Percentiles rank a stretch among this genome's conserved stretches.
Evolutionary conservation across 2,888 invertebrate genomes (phyloP).

Genomic region (Dendrolimus pini): DNA sequence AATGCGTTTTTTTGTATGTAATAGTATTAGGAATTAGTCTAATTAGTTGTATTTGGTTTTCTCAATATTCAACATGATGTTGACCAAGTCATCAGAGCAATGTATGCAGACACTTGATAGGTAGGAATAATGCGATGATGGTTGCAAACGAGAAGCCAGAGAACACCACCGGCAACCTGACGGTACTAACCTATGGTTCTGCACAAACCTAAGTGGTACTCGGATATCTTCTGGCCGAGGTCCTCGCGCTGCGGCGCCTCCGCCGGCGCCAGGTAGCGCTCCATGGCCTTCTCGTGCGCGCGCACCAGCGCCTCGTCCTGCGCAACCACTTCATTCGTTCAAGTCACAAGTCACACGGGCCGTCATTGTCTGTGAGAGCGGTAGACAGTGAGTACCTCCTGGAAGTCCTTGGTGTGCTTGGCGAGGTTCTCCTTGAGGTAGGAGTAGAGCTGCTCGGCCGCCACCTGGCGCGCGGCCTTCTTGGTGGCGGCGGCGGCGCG

Average conservation of each 20-base stretch:
- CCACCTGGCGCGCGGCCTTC: constrained; percentile 80
- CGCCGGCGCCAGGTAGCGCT: constrained; percentile 32
- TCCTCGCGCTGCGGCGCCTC: constrained; percentile 34
- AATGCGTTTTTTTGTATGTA: no score
- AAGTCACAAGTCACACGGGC: not conserved
- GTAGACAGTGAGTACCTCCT: constrained; percentile 34
- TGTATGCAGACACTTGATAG: no score
- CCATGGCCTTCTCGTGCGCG: constrained; percentile 48
- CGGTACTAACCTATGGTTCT: constrained; percentile 29
- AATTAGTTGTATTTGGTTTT: no score
- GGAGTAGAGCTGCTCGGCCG: constrained; percentile 64
- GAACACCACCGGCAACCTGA: not conserved
- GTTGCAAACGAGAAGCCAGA: not conserved
- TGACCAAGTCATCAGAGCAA: no score
- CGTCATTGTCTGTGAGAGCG: not conserved
- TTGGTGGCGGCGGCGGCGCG: constrained; percentile 77
- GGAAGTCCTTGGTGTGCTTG: constrained; percentile 45
- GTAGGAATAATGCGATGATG: no score
- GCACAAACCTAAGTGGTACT: constrained; percentile 47
- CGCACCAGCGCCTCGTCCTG: constrained; percentile 54
- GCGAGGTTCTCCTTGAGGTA: constrained; percentile 52
- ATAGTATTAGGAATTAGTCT: no score
- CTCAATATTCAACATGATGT: no score
- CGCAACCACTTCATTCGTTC: not conserved
- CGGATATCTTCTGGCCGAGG: constrained; percentile 41